Evolutionary conservation across 2,888 invertebrate species (phyloP), one percentile per base, ranked within the genome.

Genomic region (Hemithea aestivaria): DNA sequence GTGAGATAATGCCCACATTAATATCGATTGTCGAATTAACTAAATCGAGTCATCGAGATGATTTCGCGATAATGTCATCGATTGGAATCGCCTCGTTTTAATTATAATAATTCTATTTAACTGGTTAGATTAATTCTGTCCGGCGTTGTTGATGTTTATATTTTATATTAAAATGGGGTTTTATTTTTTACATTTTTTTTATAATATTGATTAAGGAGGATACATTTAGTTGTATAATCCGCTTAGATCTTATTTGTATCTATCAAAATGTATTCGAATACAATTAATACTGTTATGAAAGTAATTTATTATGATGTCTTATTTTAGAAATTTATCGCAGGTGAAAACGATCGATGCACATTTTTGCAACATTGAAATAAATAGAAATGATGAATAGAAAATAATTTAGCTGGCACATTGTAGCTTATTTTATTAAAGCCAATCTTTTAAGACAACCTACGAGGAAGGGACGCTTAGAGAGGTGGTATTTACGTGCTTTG

Each of bases 21-120:
- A 27, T 21, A 45, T 48, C 36, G 22, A 25, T 16, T n/a, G 27
- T 16, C 20, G 20, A 27, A 33, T 32, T 12, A 23, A 29, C 35
- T 31, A 31, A 35, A 41, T 25, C 32, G 21, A 32, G 28, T 9
- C 12, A 33, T 40, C 33, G n/a, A 44, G 32, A 51, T 44, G 16
- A 27, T 34, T 45, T 34, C 28, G 21, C 10, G 40, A 40, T 39
- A 45, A 20, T 41, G 45, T 47, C 51, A 47, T 48, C 36, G 37
- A 35, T 37, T 38, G 10, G 28, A 32, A 32, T 41, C 44, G 21
- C 12, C 9, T 27, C 25, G 5, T 16, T 16, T 29, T 20, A 36
- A 33, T 40, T 32, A 23, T 28, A 25, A 32, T 24, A 27, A 43
- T 39, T 28, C 24, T 24, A 21, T 33, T 33, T 16, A 45, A 45